These are phyloP conservation scores for Pelobates cultripes DNA, from an alignment of 2,797 vertebrate species.

Conservation along the genomic window DNA sequence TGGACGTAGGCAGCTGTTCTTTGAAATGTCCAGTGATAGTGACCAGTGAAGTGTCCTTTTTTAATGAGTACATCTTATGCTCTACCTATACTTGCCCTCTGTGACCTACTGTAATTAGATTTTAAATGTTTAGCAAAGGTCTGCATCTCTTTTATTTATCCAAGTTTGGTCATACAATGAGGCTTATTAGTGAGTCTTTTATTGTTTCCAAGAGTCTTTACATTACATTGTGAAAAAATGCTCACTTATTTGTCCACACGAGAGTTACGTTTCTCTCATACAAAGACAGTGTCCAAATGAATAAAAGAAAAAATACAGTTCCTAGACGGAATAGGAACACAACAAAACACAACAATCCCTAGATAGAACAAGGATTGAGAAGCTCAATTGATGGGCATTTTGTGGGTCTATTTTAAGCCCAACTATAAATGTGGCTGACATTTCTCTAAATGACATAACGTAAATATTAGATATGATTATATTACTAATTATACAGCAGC, in stretches of 20 bases:
- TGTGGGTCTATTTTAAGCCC: background rate
- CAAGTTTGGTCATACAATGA: constrained; percentile 8
- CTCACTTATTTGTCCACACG: background rate
- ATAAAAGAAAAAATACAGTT: background rate
- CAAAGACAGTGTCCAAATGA: background rate
- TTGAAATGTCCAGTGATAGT: background rate
- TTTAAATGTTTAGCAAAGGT: constrained; percentile 35
- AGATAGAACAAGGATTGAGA: background rate
- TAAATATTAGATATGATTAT: background rate
- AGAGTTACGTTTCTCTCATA: background rate
- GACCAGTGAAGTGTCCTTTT: background rate
- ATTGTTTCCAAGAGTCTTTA: constrained; percentile 5
- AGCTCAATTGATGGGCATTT: background rate
- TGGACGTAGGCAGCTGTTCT: too few species aligned
- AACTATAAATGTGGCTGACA: background rate
- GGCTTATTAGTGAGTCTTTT: constrained; percentile 19
- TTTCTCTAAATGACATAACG: background rate
- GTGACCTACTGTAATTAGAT: constrained; percentile 31
- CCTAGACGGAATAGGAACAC: background rate
- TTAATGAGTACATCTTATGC: constrained; percentile 4
- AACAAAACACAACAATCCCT: too few species aligned
- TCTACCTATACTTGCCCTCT: constrained; percentile 21
- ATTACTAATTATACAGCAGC: background rate
- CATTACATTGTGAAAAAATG: background rate
- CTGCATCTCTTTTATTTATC: constrained; percentile 31